Conservation (phyloP, 2,797 vertebrate genomes). For the Emydoidea blandingii region DNA sequence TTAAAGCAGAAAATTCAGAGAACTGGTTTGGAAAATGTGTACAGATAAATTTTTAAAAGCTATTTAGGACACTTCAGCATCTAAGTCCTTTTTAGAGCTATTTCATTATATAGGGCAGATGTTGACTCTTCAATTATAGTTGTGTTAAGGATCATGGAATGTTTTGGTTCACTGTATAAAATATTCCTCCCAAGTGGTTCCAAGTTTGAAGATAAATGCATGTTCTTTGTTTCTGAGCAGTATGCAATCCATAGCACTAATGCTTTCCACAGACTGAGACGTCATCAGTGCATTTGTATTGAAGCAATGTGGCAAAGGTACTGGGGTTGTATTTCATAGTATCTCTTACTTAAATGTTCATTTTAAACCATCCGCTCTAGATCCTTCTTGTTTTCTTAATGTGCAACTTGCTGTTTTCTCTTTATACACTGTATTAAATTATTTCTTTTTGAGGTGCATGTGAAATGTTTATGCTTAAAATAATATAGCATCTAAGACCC, state of each 20-base stretch:
- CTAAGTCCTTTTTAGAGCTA: slow-evolving; percentile 33
- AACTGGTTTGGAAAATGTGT: background rate
- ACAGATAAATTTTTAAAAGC: background rate
- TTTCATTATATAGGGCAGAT: slow-evolving; percentile 14
- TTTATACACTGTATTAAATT: background rate
- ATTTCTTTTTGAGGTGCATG: background rate
- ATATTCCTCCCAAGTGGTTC: slow-evolving; percentile 37
- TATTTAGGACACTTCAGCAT: slow-evolving; percentile 10
- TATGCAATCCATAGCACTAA: background rate
- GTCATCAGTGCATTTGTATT: background rate
- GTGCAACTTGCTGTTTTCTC: background rate
- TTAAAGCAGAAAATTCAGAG: background rate
- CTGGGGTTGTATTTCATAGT: background rate
- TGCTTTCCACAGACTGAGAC: background rate
- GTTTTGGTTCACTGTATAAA: slow-evolving; percentile 63
- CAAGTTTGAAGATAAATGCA: slow-evolving; percentile 53
- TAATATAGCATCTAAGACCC: background rate
- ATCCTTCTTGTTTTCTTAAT: background rate
- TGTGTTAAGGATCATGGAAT: slow-evolving; percentile 50
- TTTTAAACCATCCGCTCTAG: background rate
- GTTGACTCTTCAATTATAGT: slow-evolving; percentile 59
- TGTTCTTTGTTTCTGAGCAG: slow-evolving; percentile 23
- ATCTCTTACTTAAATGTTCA: background rate
- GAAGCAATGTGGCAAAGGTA: background rate
- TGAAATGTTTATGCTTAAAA: background rate